A percentile compares a stretch with the other conserved stretches of the same genome.
Evolutionary conservation across 2,888 invertebrate species (phyloP).

Genomic region (Sphinx pinastri): DNA sequence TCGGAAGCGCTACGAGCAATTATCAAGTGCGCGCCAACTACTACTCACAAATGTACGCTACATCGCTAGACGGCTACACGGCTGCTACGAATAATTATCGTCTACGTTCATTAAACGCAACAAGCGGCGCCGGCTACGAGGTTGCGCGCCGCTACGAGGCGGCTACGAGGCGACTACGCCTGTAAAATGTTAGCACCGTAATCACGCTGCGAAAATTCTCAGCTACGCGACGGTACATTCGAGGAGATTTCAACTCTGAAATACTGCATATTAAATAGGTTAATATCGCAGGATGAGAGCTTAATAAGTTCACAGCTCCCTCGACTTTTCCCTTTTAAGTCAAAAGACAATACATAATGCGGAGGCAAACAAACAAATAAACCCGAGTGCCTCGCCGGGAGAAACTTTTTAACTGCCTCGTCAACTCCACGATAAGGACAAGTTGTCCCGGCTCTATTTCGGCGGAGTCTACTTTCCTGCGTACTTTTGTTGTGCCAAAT

Average conservation of each 20-base stretch:
- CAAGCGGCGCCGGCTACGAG: conserved; percentile 24
- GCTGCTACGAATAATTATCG: conserved; percentile 24
- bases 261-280: conserved; percentile 25
- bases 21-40: conserved; percentile 22
- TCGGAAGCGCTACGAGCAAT: conserved; percentile 23
- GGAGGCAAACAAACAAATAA: conserved; percentile 40
- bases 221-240: conserved; percentile 12
- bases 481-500: conserved; percentile 26
- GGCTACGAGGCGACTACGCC: conserved; percentile 23
- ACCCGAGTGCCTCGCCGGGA: conserved; percentile 28
- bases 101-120: conserved; percentile 23
- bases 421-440: conserved; percentile 36
- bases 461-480: conserved; percentile 25
- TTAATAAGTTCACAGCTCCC: conserved; percentile 22
- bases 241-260: conserved; percentile 22
- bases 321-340: conserved; percentile 23
- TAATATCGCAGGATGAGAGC: conserved; percentile 24
- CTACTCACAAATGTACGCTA: conserved; percentile 13
- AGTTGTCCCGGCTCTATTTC: conserved; percentile 27
- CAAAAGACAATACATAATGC: conserved; percentile 28
- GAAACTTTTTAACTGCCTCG: conserved; percentile 39
- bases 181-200: conserved; percentile 21
- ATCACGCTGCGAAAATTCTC: conserved; percentile 24
- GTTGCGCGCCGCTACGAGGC: conserved; percentile 8
- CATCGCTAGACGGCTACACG: conserved; percentile 15